These are phyloP conservation scores for Lacerta bilineata DNA, from an alignment of 2,797 vertebrate species.

Conservation along the genomic window DNA sequence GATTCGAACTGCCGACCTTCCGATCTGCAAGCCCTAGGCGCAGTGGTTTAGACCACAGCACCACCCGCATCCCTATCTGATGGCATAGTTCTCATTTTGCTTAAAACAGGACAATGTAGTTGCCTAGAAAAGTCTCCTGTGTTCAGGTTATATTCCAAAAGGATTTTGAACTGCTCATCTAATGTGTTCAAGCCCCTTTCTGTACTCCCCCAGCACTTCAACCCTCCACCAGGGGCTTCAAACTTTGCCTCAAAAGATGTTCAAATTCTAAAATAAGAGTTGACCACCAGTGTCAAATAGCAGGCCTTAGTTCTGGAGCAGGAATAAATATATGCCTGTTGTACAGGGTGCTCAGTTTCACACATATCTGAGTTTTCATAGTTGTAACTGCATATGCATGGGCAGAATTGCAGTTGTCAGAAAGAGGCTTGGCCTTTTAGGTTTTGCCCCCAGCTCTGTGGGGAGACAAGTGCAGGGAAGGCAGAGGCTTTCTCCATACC, in stretches of 20 bases:
- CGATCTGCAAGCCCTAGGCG: too few relatives aligned
- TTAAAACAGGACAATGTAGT: neutral
- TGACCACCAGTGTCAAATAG: neutral
- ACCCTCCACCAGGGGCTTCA: neutral
- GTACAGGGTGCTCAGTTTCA: neutral
- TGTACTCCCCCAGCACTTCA: neutral
- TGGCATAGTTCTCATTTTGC: neutral
- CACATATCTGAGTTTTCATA: neutral
- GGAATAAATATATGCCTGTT: neutral
- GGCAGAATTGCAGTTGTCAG: neutral
- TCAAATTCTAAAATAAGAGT: neutral
- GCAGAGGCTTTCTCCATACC: constrained; percentile 54
- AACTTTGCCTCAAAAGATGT: neutral
- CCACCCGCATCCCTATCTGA: neutral
- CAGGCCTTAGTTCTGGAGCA: neutral
- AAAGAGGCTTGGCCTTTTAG: neutral
- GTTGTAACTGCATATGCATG: neutral
- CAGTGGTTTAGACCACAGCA: too few relatives aligned
- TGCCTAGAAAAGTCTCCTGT: too few relatives aligned
- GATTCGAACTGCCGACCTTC: too few relatives aligned
- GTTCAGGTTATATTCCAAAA: neutral
- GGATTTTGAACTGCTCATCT: neutral
- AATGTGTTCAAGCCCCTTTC: neutral
- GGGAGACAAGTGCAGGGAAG: neutral
- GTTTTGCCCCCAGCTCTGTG: neutral